phyloP scores from a whole-genome alignment of 2,888 invertebrate species.

The Meandrusa payeni region DNA sequence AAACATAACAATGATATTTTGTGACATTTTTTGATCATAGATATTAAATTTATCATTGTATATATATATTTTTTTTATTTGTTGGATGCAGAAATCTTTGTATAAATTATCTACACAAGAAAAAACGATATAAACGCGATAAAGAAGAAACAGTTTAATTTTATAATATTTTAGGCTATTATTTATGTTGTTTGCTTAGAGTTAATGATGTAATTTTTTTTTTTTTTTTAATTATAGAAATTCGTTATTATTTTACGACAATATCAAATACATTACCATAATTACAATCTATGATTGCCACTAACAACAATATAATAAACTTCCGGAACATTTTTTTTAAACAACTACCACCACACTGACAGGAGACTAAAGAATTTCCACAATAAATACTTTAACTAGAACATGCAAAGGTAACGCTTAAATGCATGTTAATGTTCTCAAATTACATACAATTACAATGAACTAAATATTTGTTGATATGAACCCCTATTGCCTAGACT shows the following conservation, averaged over 20 bases:
- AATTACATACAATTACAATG: slow-evolving; percentile 23
- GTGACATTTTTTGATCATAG: too few species aligned
- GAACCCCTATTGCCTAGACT: slow-evolving; percentile 29
- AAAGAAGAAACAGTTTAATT: too few species aligned
- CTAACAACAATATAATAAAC: background rate
- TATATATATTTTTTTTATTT: too few species aligned
- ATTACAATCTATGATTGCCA: background rate
- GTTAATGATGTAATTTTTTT: background rate
- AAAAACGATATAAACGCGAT: too few species aligned
- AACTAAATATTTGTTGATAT: slow-evolving; percentile 33
- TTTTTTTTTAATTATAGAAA: too few species aligned
- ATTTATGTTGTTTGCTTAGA: too few species aligned
- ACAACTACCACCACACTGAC: slow-evolving; percentile 2
- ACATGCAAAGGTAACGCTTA: slow-evolving; percentile 2
- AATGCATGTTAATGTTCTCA: slow-evolving; percentile 14
- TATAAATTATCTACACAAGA: too few species aligned
- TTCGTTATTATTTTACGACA: too few species aligned
- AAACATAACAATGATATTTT: too few species aligned
- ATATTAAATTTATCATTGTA: too few species aligned
- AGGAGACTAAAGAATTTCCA: background rate
- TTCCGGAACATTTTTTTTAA: slow-evolving; percentile 13
- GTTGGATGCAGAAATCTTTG: too few species aligned
- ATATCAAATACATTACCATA: slow-evolving; percentile 12
- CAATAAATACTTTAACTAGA: slow-evolving; percentile 19
- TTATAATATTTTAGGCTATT: too few species aligned